Percentiles rank a stretch among this genome's conserved stretches.
These are phyloP conservation scores for Spongilla lacustris DNA, from an alignment of 37 sponge, comb jelly and placozoan species.

Conservation along the genomic window DNA sequence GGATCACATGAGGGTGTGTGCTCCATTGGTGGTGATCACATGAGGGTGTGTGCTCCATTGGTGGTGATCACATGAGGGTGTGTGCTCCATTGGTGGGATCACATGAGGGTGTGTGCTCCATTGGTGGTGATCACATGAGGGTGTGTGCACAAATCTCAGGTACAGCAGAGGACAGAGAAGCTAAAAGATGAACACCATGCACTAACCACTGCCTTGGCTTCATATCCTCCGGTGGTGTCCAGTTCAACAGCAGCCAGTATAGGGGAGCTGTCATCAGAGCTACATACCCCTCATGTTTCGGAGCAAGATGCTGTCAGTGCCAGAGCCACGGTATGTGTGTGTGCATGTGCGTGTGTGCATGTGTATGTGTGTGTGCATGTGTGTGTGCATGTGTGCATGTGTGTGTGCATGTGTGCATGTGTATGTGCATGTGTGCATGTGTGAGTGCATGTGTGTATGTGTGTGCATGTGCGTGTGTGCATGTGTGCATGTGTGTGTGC, in stretches of 20 bases:
- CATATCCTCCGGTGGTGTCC: slow-evolving; percentile 33
- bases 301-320: slow-evolving; percentile 76
- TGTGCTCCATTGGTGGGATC: not conserved
- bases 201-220: slow-evolving; percentile 33
- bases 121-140: too few relatives aligned
- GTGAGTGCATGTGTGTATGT: not conserved
- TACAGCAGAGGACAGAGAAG: slow-evolving; percentile 32
- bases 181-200: slow-evolving; percentile 52
- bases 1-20: too few relatives aligned
- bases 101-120: not conserved
- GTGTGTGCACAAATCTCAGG: not conserved
- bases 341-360: not conserved
- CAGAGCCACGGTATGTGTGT: slow-evolving; percentile 75
- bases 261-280: slow-evolving; percentile 49
- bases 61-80: not conserved
- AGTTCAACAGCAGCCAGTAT: slow-evolving; percentile 34
- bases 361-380: not conserved
- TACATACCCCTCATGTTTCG: slow-evolving; percentile 48
- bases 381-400: not conserved
- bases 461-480: not conserved
- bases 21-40: too few relatives aligned
- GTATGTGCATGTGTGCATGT: too few relatives aligned
- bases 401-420: not conserved
- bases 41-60: too few relatives aligned
- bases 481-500: not conserved